Percentiles rank a stretch among this genome's conserved stretches.
Conservation (phyloP, 1,140 invertebrate genomes). For the Neodiprion pinetum region DNA sequence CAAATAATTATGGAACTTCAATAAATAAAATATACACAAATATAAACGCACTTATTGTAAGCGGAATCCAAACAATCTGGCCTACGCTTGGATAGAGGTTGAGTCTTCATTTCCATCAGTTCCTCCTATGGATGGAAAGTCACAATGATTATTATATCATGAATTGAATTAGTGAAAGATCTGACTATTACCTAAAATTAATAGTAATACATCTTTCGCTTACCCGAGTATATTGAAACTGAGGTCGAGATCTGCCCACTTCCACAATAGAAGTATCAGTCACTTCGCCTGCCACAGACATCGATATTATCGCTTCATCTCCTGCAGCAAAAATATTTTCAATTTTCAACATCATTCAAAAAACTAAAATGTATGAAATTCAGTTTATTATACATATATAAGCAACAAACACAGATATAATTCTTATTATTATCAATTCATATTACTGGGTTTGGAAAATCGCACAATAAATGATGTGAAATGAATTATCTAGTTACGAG, state of each 20-base stretch:
- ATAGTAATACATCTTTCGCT: slow-evolving; percentile 17
- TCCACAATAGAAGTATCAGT: slow-evolving; percentile 59
- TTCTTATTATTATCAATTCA: too few species aligned
- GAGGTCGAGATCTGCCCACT: slow-evolving; percentile 57
- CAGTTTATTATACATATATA: too few species aligned
- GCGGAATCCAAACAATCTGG: slow-evolving; percentile 67
- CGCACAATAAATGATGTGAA: too few species aligned
- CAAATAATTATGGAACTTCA: neutral
- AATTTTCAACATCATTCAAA: neutral
- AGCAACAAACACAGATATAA: too few species aligned
- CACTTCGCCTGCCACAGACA: slow-evolving; percentile 59
- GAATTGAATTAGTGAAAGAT: slow-evolving; percentile 12
- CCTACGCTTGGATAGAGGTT: slow-evolving; percentile 65
- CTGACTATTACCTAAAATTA: neutral
- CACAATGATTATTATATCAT: neutral
- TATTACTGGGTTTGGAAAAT: too few species aligned
- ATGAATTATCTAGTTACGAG: too few species aligned
- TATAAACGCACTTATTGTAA: slow-evolving; percentile 63
- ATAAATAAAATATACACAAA: neutral
- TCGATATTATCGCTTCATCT: slow-evolving; percentile 60
- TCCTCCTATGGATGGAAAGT: slow-evolving; percentile 60
- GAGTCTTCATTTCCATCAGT: slow-evolving; percentile 66
- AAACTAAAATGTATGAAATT: neutral
- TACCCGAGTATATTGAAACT: slow-evolving; percentile 57
- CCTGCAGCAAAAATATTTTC: slow-evolving; percentile 38